These are phyloP conservation scores for Netelia melanura DNA, from an alignment of 2,888 invertebrate species.

Conservation along the genomic window DNA sequence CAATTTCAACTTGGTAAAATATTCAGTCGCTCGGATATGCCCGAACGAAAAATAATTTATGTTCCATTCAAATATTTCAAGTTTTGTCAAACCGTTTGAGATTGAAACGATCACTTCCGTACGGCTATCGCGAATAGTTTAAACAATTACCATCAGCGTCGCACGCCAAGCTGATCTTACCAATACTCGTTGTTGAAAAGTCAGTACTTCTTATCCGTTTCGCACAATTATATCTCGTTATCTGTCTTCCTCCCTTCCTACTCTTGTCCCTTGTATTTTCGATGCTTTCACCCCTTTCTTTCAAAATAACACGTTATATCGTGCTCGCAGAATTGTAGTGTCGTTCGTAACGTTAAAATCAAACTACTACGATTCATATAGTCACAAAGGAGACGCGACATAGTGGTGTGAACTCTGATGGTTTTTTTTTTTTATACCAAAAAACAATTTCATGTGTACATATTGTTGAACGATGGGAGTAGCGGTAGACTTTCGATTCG, in stretches of 20 bases:
- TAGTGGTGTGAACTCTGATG: background rate
- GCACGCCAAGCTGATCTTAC: background rate
- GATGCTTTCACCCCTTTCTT: conserved; percentile 7
- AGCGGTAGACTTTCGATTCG: conserved; percentile 1
- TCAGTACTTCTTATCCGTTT: background rate
- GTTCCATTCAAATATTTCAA: background rate
- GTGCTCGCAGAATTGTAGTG: conserved; percentile 1
- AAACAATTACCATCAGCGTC: background rate
- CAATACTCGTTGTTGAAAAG: background rate
- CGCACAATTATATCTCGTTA: background rate
- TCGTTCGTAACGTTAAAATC: conserved; percentile 2
- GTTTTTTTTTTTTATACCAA: conserved; percentile 13
- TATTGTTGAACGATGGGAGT: conserved; percentile 7
- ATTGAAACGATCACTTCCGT: background rate
- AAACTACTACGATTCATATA: conserved; percentile 3
- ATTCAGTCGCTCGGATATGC: too few relatives aligned
- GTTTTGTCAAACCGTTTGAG: background rate
- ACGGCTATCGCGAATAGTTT: background rate
- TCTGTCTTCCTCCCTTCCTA: background rate
- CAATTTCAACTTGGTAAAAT: too few relatives aligned
- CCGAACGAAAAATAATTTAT: too few relatives aligned
- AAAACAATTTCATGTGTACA: conserved; percentile 10
- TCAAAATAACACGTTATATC: background rate
- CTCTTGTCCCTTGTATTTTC: background rate
- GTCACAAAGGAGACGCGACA: background rate